These are phyloP conservation scores for Protodeltote pygarga DNA, from an alignment of 2,888 invertebrate genomes.

Conservation along the genomic window DNA sequence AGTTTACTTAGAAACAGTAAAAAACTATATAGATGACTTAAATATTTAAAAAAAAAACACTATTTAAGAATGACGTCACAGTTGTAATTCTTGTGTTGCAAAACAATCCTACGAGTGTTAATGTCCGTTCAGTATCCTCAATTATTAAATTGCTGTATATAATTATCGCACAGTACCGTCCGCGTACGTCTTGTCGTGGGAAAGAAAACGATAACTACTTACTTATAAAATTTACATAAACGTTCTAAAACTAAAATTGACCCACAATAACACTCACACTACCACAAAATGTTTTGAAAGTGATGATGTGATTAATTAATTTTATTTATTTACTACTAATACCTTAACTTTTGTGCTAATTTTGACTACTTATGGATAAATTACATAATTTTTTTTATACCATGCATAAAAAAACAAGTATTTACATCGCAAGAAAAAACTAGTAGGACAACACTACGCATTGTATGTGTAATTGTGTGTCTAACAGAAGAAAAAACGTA, in stretches of 20 bases:
- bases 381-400: no score
- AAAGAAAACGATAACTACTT: neutral
- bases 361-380: no score
- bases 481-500: no score
- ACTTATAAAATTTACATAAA: neutral
- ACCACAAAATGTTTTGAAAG: no score
- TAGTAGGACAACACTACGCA: conserved; percentile 12
- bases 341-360: conserved; percentile 8
- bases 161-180: conserved; percentile 8
- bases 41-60: neutral
- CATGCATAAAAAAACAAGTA: conserved; percentile 37
- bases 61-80: conserved; percentile 14
- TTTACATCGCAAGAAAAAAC: conserved; percentile 28
- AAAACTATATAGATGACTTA: neutral
- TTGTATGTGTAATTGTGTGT: neutral
- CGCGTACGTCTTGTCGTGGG: neutral
- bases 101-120: conserved; percentile 11
- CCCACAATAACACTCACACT: no score
- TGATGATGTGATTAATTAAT: no score
- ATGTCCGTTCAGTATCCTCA: conserved; percentile 8
- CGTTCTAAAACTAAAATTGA: conserved; percentile 14
- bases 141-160: conserved; percentile 9
- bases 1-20: conserved; percentile 8
- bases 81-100: conserved; percentile 7
- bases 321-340: no score